phyloP scores from a whole-genome alignment of 2,797 vertebrate genomes.

The Manis crassicaudata region DNA sequence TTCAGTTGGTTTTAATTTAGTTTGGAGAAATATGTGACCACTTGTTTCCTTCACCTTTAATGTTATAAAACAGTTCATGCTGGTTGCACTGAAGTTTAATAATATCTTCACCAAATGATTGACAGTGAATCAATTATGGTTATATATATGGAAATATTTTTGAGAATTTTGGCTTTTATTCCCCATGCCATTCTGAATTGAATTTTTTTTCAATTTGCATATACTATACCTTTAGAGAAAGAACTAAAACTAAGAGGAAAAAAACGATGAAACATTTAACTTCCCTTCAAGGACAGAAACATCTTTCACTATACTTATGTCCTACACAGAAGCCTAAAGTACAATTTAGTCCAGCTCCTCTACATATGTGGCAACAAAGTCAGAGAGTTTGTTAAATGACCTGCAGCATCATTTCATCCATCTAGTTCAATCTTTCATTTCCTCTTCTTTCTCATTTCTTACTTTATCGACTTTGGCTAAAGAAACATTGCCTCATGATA shows the following conservation, averaged over 20 bases:
- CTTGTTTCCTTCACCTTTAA: constrained; percentile 54
- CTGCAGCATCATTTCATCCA: neutral
- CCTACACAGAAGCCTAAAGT: neutral
- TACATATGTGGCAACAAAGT: neutral
- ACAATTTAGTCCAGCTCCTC: neutral
- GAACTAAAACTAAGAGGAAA: neutral
- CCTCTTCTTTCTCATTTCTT: neutral
- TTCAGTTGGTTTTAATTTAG: constrained; percentile 41
- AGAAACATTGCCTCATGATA: neutral
- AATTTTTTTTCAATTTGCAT: neutral
- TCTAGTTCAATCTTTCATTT: neutral
- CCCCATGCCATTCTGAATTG: neutral
- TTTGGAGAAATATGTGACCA: neutral
- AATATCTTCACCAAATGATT: constrained; percentile 24
- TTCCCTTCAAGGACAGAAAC: constrained; percentile 48
- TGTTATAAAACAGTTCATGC: neutral
- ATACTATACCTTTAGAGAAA: constrained; percentile 10
- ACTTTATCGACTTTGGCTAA: neutral
- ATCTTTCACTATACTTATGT: neutral
- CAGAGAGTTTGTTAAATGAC: neutral
- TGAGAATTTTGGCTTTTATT: neutral
- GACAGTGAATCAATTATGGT: neutral
- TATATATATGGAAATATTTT: constrained; percentile 28
- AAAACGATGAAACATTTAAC: neutral
- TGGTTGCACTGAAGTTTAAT: constrained; percentile 28